These are phyloP conservation scores for Alauda arvensis DNA, from an alignment of 2,797 vertebrate species.

Conservation along the genomic window DNA sequence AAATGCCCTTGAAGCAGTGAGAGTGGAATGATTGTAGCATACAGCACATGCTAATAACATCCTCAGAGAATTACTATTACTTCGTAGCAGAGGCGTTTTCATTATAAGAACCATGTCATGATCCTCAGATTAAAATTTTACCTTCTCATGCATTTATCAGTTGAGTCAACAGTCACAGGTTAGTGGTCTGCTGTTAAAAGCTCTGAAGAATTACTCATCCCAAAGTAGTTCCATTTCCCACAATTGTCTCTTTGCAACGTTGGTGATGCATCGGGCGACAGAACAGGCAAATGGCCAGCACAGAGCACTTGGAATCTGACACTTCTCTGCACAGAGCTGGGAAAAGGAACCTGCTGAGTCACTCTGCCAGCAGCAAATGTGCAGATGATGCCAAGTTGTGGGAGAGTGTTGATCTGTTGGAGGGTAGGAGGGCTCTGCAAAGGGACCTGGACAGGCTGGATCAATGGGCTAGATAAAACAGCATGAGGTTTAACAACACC, in stretches of 20 bases:
- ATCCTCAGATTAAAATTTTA: neutral
- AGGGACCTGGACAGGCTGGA: neutral
- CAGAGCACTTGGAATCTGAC: neutral
- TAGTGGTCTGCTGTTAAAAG: constrained; percentile 1
- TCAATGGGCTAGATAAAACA: fast-evolving
- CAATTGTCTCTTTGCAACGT: neutral
- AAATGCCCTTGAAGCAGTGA: constrained; percentile 21
- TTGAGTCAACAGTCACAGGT: constrained; percentile 4
- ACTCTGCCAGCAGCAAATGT: neutral
- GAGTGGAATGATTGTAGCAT: neutral
- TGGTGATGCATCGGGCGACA: neutral
- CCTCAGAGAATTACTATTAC: constrained; percentile 2
- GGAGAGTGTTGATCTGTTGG: neutral
- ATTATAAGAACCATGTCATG: neutral
- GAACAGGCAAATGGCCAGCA: neutral
- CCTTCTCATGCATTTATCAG: neutral
- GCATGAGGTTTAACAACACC: neutral
- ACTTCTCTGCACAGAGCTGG: neutral
- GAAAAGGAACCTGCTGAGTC: neutral
- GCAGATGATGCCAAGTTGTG: neutral
- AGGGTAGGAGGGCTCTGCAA: neutral
- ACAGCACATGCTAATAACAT: neutral
- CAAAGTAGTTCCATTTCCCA: neutral
- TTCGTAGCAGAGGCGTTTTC: neutral
- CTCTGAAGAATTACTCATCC: neutral